Percentiles rank a stretch among this genome's conserved stretches.
Conservation (phyloP, 1,140 invertebrate genomes). For the Formica selysi region DNA sequence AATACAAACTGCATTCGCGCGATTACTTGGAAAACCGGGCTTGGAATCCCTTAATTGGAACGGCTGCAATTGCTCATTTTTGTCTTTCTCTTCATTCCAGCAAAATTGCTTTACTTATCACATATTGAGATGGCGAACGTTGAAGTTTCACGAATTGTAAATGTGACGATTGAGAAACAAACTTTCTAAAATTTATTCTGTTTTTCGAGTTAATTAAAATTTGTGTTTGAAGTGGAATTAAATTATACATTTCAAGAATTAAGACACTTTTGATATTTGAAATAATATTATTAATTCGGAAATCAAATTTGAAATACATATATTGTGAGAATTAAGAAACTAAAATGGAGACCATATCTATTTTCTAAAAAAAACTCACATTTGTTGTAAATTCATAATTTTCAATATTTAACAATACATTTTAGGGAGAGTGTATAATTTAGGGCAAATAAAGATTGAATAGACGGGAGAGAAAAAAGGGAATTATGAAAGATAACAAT, state of each 20-base stretch:
- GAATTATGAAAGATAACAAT: too few relatives aligned
- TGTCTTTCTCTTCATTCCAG: neutral
- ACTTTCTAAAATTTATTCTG: neutral
- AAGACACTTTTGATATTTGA: neutral
- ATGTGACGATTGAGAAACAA: slow-evolving; percentile 2
- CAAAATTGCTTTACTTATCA: neutral
- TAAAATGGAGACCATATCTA: neutral
- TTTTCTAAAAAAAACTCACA: neutral
- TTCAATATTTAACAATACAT: neutral
- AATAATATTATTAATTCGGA: neutral
- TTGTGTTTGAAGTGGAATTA: slow-evolving; percentile 10
- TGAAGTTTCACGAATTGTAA: slow-evolving; percentile 3
- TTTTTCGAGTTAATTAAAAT: neutral
- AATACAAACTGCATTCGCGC: slow-evolving; percentile 54
- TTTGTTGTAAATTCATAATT: neutral
- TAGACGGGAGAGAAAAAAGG: neutral
- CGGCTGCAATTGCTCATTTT: slow-evolving; percentile 9
- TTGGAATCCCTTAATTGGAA: slow-evolving; percentile 35
- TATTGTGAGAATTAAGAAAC: neutral
- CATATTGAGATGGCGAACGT: neutral
- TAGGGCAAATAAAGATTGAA: too few relatives aligned
- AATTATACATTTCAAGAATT: slow-evolving; percentile 8
- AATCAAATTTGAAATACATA: neutral
- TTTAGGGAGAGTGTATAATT: too few relatives aligned
- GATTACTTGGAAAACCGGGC: slow-evolving; percentile 43